A percentile compares a stretch with the other conserved stretches of the same genome.
Conservation (phyloP, 1,140 invertebrate species). For the Drosophila sucinea region DNA sequence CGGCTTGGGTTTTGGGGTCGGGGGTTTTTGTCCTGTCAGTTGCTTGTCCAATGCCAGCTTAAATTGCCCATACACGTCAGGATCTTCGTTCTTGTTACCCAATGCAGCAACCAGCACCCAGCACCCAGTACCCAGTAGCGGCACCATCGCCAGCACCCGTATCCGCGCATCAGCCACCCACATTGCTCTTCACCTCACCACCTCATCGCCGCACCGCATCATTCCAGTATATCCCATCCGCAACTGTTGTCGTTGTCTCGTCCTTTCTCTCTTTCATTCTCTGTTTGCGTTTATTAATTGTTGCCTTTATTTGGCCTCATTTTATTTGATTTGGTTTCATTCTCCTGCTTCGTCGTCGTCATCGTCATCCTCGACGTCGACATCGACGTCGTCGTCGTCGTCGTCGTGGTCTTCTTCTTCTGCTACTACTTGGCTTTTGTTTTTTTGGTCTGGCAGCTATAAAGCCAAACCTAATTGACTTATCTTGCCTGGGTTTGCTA, state of each 20-base stretch:
- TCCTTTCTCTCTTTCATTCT: constrained; percentile 36
- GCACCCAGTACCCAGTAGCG: neutral
- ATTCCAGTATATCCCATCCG: constrained; percentile 36
- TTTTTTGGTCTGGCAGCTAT: constrained; percentile 66
- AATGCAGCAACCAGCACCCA: neutral
- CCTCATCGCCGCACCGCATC: neutral
- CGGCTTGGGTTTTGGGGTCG: constrained; percentile 11
- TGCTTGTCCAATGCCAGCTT: constrained; percentile 79
- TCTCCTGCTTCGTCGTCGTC: constrained; percentile 35
- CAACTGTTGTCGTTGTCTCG: constrained; percentile 53
- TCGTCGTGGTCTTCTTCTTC: constrained; percentile 40
- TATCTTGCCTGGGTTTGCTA: constrained; percentile 80
- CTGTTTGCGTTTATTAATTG: constrained; percentile 79
- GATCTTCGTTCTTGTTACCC: constrained; percentile 31
- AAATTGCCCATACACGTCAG: constrained; percentile 80
- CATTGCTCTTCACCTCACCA: neutral
- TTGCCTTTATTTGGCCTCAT: constrained; percentile 78
- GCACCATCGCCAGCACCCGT: neutral
- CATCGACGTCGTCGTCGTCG: constrained; percentile 12
- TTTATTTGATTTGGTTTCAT: constrained; percentile 79
- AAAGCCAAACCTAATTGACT: constrained; percentile 82
- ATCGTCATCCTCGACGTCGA: constrained; percentile 20
- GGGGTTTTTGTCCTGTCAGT: constrained; percentile 53
- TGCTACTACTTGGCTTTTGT: constrained; percentile 54
- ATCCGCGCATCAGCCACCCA: neutral